Evolutionary conservation across 2,113 vertebrate genomes (phyloP), one percentile per base, ranked within the genome.

Genomic region (Pseudolaguvia tuberculata): DNA sequence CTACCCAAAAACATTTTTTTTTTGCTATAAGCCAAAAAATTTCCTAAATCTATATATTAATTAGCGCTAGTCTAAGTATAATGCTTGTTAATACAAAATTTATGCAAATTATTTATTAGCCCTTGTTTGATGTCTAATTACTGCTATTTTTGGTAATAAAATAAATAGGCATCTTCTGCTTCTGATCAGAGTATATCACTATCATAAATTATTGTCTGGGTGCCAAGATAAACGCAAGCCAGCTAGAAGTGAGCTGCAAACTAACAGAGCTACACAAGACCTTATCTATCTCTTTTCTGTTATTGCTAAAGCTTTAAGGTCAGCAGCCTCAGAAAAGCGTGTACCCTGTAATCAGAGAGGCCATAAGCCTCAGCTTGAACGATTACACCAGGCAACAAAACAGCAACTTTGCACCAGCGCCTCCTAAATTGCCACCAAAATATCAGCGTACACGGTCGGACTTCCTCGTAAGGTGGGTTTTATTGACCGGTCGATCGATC

Each of bases 341-440:
- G 59, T 82, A 58, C 70, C 67, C 59, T 72, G 70, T 77, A 73
- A 77, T 79, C 76, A 75, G 14, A 61, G 57, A 21, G 20, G 7
- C 23, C 14, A n/a, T 58, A 45, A 50, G 58, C 51, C 4, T 63
- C 47, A 27, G 31, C 48, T 39, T 59, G 53, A 50, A n/a, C 15
- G 17, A 17, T n/a, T 81, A 0, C 71, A 78, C 72, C 52, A 63
- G 67, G 83, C 84, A 83, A 80, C 82, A 88, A 91, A 88, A 83
- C 84, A 82, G 68, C 73, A 77, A 84, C 82, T 79, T 79, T 80
- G 31, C 78, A 78, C 75, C 72, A 50, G 15, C 79, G 70, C 70
- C 78, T 76, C 39, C 86, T 83, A 89, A 91, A 93, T 91, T 90
- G 89, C 68, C 50, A 27, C 83, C 86, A 89, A 89, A 92, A 90